Evolutionary conservation across 2,888 invertebrate species (phyloP).

Genomic region (Tinea pellionella): DNA sequence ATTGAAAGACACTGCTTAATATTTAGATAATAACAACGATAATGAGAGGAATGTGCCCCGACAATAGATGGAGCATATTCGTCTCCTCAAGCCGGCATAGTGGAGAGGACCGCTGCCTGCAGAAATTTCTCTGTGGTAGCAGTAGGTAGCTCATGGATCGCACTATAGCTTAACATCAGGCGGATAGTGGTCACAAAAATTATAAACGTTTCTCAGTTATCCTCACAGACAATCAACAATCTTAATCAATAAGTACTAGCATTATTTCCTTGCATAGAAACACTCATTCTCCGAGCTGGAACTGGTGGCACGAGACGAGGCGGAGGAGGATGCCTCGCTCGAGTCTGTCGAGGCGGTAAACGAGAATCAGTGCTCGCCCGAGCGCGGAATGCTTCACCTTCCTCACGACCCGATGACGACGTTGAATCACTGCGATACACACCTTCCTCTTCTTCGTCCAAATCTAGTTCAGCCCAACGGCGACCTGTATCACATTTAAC

Average conservation of each 20-base stretch:
- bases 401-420: slow-evolving; percentile 38
- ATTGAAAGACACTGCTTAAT: too few species aligned
- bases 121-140: too few species aligned
- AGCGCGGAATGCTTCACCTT: slow-evolving; percentile 71
- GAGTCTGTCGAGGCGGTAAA: slow-evolving; percentile 68
- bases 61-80: too few species aligned
- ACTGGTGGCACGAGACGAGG: slow-evolving; percentile 50
- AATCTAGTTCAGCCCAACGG: slow-evolving; percentile 73
- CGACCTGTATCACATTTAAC: slow-evolving; percentile 44
- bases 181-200: too few species aligned
- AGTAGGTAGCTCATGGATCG: too few species aligned
- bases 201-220: too few species aligned
- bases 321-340: slow-evolving; percentile 61
- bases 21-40: too few species aligned
- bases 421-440: slow-evolving; percentile 45
- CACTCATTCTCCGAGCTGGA: slow-evolving; percentile 79
- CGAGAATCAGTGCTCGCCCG: slow-evolving; percentile 79
- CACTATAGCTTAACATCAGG: too few species aligned
- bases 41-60: too few species aligned
- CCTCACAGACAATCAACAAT: too few species aligned
- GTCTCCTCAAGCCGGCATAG: too few species aligned
- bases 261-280: slow-evolving; percentile 78
- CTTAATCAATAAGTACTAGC: slow-evolving; percentile 46
- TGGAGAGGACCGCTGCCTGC: too few species aligned
- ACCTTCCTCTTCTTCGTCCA: slow-evolving; percentile 67